Evolutionary conservation across 1,140 invertebrate species (phyloP), one percentile per base, ranked within the genome.

Genomic region (Musca vetustissima): DNA sequence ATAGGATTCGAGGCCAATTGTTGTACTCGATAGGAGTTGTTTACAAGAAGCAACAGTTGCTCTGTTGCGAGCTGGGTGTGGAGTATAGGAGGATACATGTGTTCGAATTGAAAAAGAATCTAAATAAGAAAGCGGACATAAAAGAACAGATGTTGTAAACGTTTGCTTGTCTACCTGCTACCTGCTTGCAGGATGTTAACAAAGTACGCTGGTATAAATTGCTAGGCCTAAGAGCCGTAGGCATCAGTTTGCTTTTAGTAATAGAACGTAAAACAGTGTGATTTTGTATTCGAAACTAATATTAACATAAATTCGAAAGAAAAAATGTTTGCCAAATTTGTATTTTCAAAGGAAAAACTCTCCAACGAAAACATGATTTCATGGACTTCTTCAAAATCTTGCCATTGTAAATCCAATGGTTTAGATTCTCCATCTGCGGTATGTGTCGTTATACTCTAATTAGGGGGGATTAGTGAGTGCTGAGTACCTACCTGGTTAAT

Each of bases 271-370:
- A 43, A 6, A 43, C 36, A 43, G 6, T 43, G 1, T 9, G 1
- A 43, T 13, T 9, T 43, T 43, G 6, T 43, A 11, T 43, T 13
- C 24, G n/a, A 48, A 13, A 68, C 17, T 17, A 17, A 17, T 36
- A 19, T 52, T 24, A 43, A 28, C 8, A 28, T 4, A 28, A 28
- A 3, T 28, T 28, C n/a, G n/a, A 13, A 19, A 28, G 9, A 7
- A 71, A 43, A 13, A 43, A 79, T 79, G 77, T 79, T 79, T 71
- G 70, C 75, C 9, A 73, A 79, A 66, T 72, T 79, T 59, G 70
- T 66, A 47, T 76, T 79, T 32, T 68, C 77, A 69, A 79, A 73
- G 68, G 77, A 79, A 55, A 75, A 67, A 17, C 53, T 79, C 50
- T 71, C 75, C 15, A 74, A 74, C 4, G 67, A 79, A 65, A 78